These are phyloP conservation scores for Drosophila simulans DNA, from an alignment of 1,140 invertebrate genomes.

Conservation along the genomic window DNA sequence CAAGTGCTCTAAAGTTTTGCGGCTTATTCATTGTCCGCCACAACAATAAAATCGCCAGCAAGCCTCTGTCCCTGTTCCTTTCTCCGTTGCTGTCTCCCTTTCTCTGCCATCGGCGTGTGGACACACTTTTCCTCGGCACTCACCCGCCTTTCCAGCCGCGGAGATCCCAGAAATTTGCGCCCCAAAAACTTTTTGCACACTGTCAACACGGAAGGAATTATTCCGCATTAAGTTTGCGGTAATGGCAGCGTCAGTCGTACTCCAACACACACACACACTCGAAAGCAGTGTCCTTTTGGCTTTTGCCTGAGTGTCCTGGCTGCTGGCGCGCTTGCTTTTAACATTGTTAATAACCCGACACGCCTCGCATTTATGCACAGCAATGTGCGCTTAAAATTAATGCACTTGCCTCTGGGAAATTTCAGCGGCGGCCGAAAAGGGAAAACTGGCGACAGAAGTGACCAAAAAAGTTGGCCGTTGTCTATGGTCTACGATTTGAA, in stretches of 20 bases:
- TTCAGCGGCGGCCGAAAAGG: slow-evolving; percentile 14
- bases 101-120: slow-evolving; percentile 11
- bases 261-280: slow-evolving; percentile 16
- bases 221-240: slow-evolving; percentile 81
- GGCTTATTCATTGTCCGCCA: slow-evolving; percentile 79
- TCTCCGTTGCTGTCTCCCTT: too few relatives aligned
- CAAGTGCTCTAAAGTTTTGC: slow-evolving; percentile 77
- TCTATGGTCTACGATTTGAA: slow-evolving; percentile 30
- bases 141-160: not conserved
- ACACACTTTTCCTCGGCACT: not conserved
- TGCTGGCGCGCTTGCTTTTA: slow-evolving; percentile 67
- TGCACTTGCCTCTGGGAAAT: slow-evolving; percentile 60
- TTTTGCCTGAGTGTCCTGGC: slow-evolving; percentile 48
- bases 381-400: slow-evolving; percentile 81
- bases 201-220: slow-evolving; percentile 82
- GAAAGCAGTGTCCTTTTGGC: slow-evolving; percentile 17
- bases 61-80: slow-evolving; percentile 6
- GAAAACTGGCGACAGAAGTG: slow-evolving; percentile 57
- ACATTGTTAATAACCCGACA: slow-evolving; percentile 82
- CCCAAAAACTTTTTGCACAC: slow-evolving; percentile 75
- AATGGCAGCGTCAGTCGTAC: slow-evolving; percentile 62
- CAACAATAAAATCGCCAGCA: slow-evolving; percentile 63
- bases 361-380: slow-evolving; percentile 78
- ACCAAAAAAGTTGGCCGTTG: slow-evolving; percentile 58
- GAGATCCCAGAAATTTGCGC: slow-evolving; percentile 58